Base-by-base conservation (phyloP, 2,113 vertebrate genomes). In the Heterochromis multidens region DNA sequence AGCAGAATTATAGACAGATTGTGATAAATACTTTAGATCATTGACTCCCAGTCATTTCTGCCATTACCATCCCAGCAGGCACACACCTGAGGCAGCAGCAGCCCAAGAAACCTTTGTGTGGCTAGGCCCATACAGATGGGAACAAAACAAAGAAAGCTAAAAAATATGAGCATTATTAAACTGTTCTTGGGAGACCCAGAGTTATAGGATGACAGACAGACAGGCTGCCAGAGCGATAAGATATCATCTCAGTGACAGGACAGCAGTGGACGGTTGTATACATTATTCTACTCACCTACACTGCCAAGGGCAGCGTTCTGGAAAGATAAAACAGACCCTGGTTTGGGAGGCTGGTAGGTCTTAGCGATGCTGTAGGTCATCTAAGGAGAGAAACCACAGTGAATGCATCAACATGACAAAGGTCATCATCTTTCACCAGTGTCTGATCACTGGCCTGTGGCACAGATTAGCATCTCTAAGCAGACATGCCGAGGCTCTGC, bases 341-440 rank as follows among this genome's bases (percentile, higher is more conserved):
- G 93, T 82, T 95, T 96, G 52, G 93, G 91, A 25, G 96, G 96
- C 94, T 96, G 96, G 93, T 97, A 97, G 61, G 96, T 96, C 93
- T 95, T 96, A 85, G 96, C 96, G 79, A 97, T 96, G 92, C 95
- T 95, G 92, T 96, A 95, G 11, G 96, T 97, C 46, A 96, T 97
- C 96, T 97, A 94, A 87, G 87, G 85, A 86, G 78, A 77, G 84
- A 89, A 79, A 80, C 59, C 17, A 84, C 52, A 91, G 83, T 7
- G 46, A 86, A 77, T 49, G 10, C 85, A 85, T 92, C 90, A 87
- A 65, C 86, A 80, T 79, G 89, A 90, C 89, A 89, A 91, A 83
- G 83, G 88, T 90, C 54, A 58, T 84, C 82, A 13, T 67, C 85
- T 92, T 87, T 88, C 89, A 89, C 33, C 62, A 52, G 56, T 10